Evolutionary conservation across 2,797 vertebrate genomes (phyloP), one percentile per base, ranked within the genome.

Genomic region (Pygocentrus nattereri): DNA sequence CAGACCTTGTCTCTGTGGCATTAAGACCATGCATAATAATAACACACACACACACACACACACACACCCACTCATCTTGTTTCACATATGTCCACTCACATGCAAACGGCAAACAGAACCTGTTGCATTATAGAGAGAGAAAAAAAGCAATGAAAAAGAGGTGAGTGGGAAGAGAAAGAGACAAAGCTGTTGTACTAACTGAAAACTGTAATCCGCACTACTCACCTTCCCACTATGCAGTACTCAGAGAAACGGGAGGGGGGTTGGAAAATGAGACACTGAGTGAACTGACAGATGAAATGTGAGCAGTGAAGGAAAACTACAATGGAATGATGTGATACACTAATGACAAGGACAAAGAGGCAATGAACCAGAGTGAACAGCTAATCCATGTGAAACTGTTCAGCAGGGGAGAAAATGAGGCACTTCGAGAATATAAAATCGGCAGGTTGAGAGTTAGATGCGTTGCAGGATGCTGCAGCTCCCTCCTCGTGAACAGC

Each of bases 141-240:
- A n/a, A n/a, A n/a, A n/a, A n/a, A n/a, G n/a, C n/a, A n/a, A n/a
- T n/a, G n/a, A n/a, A n/a, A n/a, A n/a, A n/a, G n/a, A 68, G 31
- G n/a, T 80, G 18, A 72, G 52, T 61, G 67, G 31, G 50, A 68
- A 74, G 65, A 50, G 27, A 72, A 41, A 59, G 58, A 81, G 64
- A 69, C 19, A 78, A 62, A 83, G 69, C 75, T 74, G 71, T 27
- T 74, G 62, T 87, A 89, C 70, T 78, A 89, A 77, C 44, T 80
- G 80, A 75, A 64, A 81, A 70, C 61, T 76, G 50, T 68, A 47
- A 65, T 82, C 71, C 61, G 67, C 72, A 70, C 69, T 82, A 94
- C 95, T 94, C 93, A 95, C 95, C 94, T 92, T 93, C 82, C 59
- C 78, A 69, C 86, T 83, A 84, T 19, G 85, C 89, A 89, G 87